Conservation (phyloP, 2,113 vertebrate genomes). For the Siniperca knerii region DNA sequence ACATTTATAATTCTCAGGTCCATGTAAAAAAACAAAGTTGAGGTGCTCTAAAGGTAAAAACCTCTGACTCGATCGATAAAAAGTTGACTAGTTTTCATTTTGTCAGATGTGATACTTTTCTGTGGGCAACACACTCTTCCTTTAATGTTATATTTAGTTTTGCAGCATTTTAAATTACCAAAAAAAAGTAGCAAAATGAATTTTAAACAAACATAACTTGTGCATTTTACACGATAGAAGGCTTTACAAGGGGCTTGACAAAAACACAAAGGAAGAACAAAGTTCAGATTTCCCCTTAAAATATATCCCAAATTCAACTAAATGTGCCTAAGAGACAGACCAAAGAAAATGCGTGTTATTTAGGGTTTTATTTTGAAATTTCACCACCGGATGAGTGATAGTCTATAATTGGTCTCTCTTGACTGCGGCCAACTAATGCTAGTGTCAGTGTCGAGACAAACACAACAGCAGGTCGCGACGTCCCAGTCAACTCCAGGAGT, state of each 20-base stretch:
- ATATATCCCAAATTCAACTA: background rate
- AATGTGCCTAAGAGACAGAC: background rate
- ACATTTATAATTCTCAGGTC: background rate
- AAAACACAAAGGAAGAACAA: background rate
- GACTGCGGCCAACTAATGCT: conserved; percentile 38
- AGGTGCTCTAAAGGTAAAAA: no score
- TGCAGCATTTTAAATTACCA: no score
- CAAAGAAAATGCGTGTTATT: background rate
- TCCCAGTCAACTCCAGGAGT: conserved; percentile 57
- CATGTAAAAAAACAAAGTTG: no score
- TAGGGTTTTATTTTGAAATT: conserved; percentile 50
- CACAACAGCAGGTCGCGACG: conserved; percentile 67
- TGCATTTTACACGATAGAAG: no score
- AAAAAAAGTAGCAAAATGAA: no score
- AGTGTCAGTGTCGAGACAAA: conserved; percentile 47
- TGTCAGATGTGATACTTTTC: no score
- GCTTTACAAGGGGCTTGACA: background rate
- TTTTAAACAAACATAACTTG: no score
- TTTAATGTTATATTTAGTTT: no score
- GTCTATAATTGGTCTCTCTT: rapidly evolving
- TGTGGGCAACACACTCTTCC: no score
- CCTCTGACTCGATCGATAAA: no score
- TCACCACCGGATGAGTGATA: rapidly evolving
- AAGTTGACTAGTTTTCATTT: no score
- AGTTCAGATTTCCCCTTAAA: background rate